Percentiles rank a stretch among this genome's conserved stretches.
These are phyloP conservation scores for Trematomus loennbergii DNA, from an alignment of 2,113 vertebrate genomes.

Conservation along the genomic window DNA sequence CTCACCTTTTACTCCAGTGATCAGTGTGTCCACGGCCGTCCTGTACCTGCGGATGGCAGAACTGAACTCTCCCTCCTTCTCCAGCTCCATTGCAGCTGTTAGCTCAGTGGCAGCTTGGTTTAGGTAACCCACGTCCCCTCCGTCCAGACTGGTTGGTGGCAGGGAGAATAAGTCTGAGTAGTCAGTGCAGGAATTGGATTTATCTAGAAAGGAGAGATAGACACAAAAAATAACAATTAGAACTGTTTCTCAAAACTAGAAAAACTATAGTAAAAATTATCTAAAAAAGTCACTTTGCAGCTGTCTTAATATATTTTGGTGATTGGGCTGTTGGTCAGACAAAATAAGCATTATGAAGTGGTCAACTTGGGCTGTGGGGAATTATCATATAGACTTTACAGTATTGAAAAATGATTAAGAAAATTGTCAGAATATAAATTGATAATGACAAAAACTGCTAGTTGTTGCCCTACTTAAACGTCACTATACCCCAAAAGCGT, in stretches of 20 bases:
- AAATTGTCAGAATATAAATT: too few species aligned
- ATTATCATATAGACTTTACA: too few species aligned
- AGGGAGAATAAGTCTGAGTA: conserved; percentile 79
- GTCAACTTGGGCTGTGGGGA: too few species aligned
- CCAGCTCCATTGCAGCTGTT: conserved; percentile 72
- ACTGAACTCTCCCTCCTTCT: conserved; percentile 82
- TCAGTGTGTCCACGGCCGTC: conserved; percentile 87
- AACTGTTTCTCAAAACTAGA: not conserved
- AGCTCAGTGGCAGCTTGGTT: conserved; percentile 74
- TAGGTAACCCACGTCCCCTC: conserved; percentile 79
- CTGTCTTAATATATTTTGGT: too few species aligned
- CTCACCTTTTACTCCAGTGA: conserved; percentile 88
- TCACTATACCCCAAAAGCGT: not conserved
- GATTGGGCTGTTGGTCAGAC: too few species aligned
- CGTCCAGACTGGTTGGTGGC: conserved; percentile 38
- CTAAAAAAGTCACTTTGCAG: not conserved
- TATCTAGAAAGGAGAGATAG: conserved; percentile 53
- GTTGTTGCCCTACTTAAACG: not conserved
- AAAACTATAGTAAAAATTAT: not conserved
- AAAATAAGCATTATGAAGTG: too few species aligned
- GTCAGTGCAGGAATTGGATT: conserved; percentile 53
- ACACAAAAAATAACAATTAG: not conserved
- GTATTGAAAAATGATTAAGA: too few species aligned
- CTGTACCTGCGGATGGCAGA: conserved; percentile 86
- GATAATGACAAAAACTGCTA: too few species aligned